A percentile compares a stretch with the other conserved stretches of the same genome.
phyloP scores from a whole-genome alignment of 2,113 vertebrate species.

The Rhinopomastus cyanomelas region DNA sequence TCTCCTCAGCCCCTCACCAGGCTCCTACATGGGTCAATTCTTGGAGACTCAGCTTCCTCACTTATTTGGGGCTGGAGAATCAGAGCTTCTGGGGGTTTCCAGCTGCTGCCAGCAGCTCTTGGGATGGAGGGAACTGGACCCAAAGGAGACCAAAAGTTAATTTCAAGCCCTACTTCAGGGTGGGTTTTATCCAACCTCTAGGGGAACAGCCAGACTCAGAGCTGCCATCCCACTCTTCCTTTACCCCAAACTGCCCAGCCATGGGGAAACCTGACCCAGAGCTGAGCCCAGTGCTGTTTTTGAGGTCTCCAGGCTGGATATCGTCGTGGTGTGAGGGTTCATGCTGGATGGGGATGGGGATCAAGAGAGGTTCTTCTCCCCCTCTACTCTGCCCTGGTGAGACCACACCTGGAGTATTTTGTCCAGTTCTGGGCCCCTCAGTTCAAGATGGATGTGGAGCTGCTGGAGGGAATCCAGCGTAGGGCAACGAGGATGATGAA shows the following conservation, averaged over 20 bases:
- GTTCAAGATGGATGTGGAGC: no score
- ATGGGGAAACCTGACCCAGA: background rate
- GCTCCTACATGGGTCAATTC: background rate
- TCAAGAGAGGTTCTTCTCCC: no score
- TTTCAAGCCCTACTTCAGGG: background rate
- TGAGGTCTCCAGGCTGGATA: background rate
- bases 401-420: no score
- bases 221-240: rapidly evolving
- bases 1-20: background rate
- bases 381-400: no score
- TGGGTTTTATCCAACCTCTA: background rate
- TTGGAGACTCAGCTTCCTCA: background rate
- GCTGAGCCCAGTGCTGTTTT: rapidly evolving
- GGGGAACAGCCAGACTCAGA: background rate
- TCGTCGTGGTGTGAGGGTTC: background rate
- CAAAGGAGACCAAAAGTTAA: background rate
- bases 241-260: background rate
- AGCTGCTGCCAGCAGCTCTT: background rate
- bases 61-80: rapidly evolving
- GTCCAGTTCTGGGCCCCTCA: no score
- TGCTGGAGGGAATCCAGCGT: no score
- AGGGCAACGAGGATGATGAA: no score
- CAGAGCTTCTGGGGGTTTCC: background rate
- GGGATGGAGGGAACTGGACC: background rate
- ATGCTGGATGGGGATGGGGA: background rate